Conservation (phyloP, 2,797 vertebrate genomes). For the Schizopygopsis pylzovi region DNA sequence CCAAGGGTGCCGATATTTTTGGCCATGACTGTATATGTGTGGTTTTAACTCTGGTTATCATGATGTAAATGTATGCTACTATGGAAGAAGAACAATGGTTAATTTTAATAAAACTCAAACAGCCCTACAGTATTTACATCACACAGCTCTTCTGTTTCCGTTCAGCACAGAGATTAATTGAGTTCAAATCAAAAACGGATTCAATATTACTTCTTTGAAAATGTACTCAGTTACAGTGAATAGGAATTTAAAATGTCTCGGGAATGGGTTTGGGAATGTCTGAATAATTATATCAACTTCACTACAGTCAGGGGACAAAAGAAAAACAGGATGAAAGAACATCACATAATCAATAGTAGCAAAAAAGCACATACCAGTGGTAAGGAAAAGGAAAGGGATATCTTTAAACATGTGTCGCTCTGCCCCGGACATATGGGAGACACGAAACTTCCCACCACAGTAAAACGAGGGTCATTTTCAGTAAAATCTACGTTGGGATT, state of each 20-base stretch:
- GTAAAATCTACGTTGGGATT: slow-evolving; percentile 44
- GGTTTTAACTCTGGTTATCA: no score
- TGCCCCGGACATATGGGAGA: slow-evolving; percentile 22
- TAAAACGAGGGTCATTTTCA: slow-evolving; percentile 50
- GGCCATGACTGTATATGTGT: no score
- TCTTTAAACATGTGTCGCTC: slow-evolving; percentile 27
- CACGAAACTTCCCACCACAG: slow-evolving; percentile 40
- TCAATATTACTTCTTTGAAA: slow-evolving; percentile 1
- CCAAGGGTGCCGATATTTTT: no score
- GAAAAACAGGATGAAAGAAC: slow-evolving; percentile 8
- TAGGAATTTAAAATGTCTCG: neutral
- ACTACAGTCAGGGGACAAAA: slow-evolving; percentile 8
- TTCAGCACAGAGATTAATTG: neutral
- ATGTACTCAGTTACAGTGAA: slow-evolving; percentile 18
- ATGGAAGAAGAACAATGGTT: no score
- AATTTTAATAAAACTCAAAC: no score
- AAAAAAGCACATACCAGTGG: slow-evolving; percentile 16
- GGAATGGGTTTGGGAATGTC: neutral
- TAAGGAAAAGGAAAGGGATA: slow-evolving; percentile 36
- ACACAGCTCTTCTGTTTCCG: neutral
- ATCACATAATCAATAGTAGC: slow-evolving; percentile 9
- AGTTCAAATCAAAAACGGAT: slow-evolving; percentile 11
- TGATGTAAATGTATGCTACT: no score
- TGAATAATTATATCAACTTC: slow-evolving; percentile 15
- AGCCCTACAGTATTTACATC: neutral